Base-by-base conservation (phyloP, 2,888 invertebrate genomes). In the Aricia artaxerxes region DNA sequence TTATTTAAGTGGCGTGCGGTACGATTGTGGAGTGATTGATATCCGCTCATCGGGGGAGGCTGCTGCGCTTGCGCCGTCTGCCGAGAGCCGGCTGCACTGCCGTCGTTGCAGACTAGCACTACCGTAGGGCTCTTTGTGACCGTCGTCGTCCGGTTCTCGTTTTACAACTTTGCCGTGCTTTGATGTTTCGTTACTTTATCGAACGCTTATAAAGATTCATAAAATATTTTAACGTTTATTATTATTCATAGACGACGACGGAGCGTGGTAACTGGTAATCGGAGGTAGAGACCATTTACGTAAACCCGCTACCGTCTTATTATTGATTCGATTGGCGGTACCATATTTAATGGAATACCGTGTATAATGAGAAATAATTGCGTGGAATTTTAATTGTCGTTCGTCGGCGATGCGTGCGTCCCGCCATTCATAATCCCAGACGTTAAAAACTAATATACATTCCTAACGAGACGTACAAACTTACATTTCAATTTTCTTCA, bases 1-100 rank as follows among this genome's bases (percentile, higher is more conserved):
- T 93, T 93, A 92, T 93, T 93, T 92, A 93, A 94, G 94, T 94
- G 94, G 92, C 90, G 84, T 88, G 91, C 91, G 90, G 90, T 91
- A 87, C 90, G 93, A 92, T 93, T 92, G 93, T 91, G 87, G 87
- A 87, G 87, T 93, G 94, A 94, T 94, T 94, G 94, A 94, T 94
- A 92, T 91, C 92, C 35, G 69, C 35, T 69, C 35, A 31, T 35
- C 5, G 69, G 35, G 1, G 1, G 69, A 69, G 13, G 69, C 5
- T 24, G 64, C 31, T 31, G 69, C 11, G 11, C 35, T 11, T 35
- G 69, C 13, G 16, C 35, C 38, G 69, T 69, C 35, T 35, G 11
- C 35, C 38, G 4, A 31, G 64, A 64, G 24, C 69, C 13, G 35
- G 2, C 69, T 31, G 35, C 2, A 1, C 69, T 31, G 35, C 2